phyloP scores from a whole-genome alignment of 2,797 vertebrate genomes.

The Oreochromis mossambicus region DNA sequence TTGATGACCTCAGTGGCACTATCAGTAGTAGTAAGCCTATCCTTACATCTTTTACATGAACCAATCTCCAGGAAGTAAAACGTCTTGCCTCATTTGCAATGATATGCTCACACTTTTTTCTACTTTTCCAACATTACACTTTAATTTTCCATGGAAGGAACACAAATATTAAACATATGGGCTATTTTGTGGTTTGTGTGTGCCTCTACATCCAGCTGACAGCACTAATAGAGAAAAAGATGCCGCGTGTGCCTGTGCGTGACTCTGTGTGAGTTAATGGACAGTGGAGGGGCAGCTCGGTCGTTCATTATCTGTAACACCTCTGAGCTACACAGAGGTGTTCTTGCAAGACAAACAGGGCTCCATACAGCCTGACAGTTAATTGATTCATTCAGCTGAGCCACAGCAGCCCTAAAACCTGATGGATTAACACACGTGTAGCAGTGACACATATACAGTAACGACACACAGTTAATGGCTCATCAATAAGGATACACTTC shows the following conservation, averaged over 20 bases:
- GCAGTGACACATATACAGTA: background rate
- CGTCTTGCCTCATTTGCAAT: background rate
- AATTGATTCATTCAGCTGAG: background rate
- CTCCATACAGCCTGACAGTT: background rate
- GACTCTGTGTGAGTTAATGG: background rate
- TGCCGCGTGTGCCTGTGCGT: background rate
- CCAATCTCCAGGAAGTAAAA: background rate
- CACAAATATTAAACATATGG: background rate
- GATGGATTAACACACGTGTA: fast-evolving
- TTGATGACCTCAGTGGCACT: background rate
- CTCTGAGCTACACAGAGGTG: background rate
- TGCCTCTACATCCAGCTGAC: background rate
- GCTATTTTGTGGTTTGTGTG: background rate
- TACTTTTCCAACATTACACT: background rate
- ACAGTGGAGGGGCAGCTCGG: background rate
- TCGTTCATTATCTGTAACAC: constrained; percentile 5
- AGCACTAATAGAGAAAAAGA: background rate
- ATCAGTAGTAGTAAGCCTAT: background rate
- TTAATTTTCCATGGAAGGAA: background rate
- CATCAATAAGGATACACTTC: background rate
- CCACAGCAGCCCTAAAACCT: background rate
- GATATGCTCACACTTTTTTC: background rate
- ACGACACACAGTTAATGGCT: background rate
- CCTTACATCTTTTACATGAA: background rate
- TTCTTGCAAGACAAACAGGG: background rate